Conservation (phyloP, 2,888 invertebrate species). For the Plutella xylostella region DNA sequence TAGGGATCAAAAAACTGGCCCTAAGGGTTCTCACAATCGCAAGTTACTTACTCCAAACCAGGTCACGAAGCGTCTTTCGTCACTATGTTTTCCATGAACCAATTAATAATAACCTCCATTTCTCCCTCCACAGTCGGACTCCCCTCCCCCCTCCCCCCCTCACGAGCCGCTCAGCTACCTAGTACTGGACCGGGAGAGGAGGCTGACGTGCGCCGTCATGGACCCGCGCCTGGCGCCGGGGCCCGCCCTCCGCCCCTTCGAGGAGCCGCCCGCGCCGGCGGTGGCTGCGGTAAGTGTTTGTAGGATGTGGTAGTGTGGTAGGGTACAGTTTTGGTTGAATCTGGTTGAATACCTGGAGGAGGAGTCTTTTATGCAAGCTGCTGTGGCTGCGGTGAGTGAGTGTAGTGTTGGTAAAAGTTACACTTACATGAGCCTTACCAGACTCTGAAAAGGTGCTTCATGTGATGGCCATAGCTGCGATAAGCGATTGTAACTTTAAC, state of each 20-base stretch:
- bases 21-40: no score
- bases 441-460: no score
- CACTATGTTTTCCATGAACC: no score
- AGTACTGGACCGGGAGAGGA: slow-evolving; percentile 38
- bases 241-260: slow-evolving; percentile 31
- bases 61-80: no score
- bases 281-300: background rate
- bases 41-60: no score
- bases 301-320: no score
- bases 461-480: no score
- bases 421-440: no score
- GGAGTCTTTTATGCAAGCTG: background rate
- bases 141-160: slow-evolving; percentile 6
- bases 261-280: slow-evolving; percentile 18
- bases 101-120: no score
- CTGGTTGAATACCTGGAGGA: background rate
- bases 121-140: background rate
- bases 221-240: slow-evolving; percentile 25
- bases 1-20: no score
- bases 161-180: slow-evolving; percentile 30
- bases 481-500: no score
- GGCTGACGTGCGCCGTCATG: slow-evolving; percentile 40
- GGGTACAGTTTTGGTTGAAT: background rate
- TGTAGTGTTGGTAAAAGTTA: background rate
- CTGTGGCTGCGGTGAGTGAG: background rate